phyloP scores from a whole-genome alignment of 2,113 vertebrate species.

The Pelodiscus sinensis region DNA sequence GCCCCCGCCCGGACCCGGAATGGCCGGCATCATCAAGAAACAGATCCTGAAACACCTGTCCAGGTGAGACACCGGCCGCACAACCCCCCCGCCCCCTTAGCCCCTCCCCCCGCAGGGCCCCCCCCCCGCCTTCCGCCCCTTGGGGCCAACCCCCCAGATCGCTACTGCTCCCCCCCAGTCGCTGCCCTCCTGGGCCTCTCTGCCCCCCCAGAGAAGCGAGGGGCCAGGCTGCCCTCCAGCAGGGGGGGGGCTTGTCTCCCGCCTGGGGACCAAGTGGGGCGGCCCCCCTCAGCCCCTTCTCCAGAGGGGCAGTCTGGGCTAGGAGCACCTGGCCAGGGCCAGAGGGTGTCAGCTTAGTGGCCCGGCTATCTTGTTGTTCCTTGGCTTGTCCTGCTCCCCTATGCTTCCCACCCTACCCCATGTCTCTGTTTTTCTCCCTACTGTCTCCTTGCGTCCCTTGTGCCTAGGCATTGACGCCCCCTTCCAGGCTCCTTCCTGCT shows the following conservation, averaged over 20 bases:
- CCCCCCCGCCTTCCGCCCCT: no score
- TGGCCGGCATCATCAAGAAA: slow-evolving; percentile 96
- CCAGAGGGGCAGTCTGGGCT: rapidly evolving
- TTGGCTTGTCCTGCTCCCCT: background rate
- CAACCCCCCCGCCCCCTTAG: no score
- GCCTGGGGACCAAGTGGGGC: background rate
- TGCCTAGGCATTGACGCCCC: background rate
- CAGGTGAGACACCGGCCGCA: slow-evolving; percentile 86
- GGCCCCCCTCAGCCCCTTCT: background rate
- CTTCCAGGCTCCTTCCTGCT: background rate
- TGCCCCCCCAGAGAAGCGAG: background rate
- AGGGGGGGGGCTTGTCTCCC: background rate
- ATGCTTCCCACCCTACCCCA: background rate
- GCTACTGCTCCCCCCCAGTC: background rate
- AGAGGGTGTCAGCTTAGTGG: no score
- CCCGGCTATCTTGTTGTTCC: background rate
- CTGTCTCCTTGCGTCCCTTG: no score
- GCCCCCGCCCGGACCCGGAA: slow-evolving; percentile 59
- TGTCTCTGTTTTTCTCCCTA: no score
- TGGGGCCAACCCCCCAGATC: no score
- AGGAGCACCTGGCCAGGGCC: no score
- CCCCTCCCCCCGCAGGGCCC: no score
- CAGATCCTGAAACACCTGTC: slow-evolving; percentile 97
- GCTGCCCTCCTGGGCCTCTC: background rate
- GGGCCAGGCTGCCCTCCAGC: background rate